phyloP scores from a whole-genome alignment of 2,888 invertebrate species.

The Diachrysia chrysitis region DNA sequence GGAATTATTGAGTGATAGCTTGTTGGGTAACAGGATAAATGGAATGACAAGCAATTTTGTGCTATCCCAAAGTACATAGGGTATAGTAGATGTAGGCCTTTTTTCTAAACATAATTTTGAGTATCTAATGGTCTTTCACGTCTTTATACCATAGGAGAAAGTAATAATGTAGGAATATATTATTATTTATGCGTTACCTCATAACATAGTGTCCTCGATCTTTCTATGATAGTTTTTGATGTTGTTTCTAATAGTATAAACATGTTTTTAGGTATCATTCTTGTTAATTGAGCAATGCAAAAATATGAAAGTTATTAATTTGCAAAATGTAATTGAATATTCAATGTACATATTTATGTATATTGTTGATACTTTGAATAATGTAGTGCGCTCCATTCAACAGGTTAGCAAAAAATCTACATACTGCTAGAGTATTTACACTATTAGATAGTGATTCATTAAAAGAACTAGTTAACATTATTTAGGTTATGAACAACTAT shows the following conservation, averaged over 20 bases:
- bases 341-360: conserved; percentile 19
- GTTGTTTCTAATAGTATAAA: neutral
- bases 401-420: conserved; percentile 12
- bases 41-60: too few species aligned
- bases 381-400: conserved; percentile 29
- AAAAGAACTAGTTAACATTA: conserved; percentile 27
- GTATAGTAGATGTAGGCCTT: too few species aligned
- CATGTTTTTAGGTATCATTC: neutral
- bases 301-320: conserved; percentile 47
- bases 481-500: conserved; percentile 49
- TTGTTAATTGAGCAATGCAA: neutral
- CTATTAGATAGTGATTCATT: conserved; percentile 22
- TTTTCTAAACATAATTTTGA: too few species aligned
- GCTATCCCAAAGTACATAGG: too few species aligned
- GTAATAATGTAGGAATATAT: too few species aligned
- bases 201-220: too few species aligned
- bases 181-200: too few species aligned
- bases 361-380: conserved; percentile 15
- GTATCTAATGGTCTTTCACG: too few species aligned
- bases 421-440: conserved; percentile 16
- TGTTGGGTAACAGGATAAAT: too few species aligned
- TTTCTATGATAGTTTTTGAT: too few species aligned
- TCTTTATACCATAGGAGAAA: too few species aligned
- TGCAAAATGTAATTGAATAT: conserved; percentile 32
- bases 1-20: too few species aligned